Conservation (phyloP, 2,888 invertebrate genomes). For the Colletes collaris region DNA sequence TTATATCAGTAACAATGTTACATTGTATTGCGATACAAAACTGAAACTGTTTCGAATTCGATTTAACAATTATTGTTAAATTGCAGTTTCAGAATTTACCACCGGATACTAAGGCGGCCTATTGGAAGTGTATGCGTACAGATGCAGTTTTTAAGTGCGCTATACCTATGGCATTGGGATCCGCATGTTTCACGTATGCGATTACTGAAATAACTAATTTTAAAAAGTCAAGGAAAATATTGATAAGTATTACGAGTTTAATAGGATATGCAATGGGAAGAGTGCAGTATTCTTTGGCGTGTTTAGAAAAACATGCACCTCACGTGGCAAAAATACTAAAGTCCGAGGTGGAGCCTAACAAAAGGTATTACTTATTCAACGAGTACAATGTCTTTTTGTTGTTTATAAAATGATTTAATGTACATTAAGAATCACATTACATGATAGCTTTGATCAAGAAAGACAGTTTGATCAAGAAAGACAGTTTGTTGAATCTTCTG, state of each 20-base stretch:
- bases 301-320: background rate
- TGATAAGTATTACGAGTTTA: rapidly evolving
- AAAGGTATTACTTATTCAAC: slow-evolving; percentile 10
- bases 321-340: too few species aligned
- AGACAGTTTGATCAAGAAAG: background rate
- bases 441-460: background rate
- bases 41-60: background rate
- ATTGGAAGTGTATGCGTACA: background rate
- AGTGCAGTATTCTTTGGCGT: rapidly evolving
- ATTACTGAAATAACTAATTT: background rate
- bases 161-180: background rate
- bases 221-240: rapidly evolving
- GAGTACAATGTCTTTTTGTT: background rate
- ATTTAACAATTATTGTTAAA: background rate
- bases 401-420: background rate
- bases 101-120: background rate
- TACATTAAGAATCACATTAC: background rate
- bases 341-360: too few species aligned
- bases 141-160: slow-evolving; percentile 6
- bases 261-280: background rate
- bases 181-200: background rate
- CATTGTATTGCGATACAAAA: background rate
- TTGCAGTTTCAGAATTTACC: slow-evolving; percentile 13
- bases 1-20: background rate
- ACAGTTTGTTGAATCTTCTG: too few species aligned